These are phyloP conservation scores for Noctua comes DNA, from an alignment of 2,888 invertebrate species.

Conservation along the genomic window DNA sequence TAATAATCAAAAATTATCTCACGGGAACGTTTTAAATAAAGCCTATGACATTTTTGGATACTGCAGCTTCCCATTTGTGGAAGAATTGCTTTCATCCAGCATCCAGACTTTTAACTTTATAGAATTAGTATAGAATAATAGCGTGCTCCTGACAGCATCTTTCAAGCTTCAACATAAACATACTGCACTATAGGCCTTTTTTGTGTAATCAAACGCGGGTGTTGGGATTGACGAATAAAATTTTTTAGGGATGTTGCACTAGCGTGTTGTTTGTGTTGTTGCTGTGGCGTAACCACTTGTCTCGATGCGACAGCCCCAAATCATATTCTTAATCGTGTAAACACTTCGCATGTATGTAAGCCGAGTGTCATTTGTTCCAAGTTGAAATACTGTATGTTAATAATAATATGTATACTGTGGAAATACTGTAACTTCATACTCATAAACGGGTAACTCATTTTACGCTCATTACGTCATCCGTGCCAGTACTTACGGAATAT, in stretches of 20 bases:
- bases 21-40: neutral
- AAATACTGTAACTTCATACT: conserved; percentile 46
- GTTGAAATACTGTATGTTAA: conserved; percentile 1
- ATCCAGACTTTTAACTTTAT: too few relatives aligned
- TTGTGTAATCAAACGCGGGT: too few relatives aligned
- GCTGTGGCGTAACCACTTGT: neutral
- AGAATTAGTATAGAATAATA: too few relatives aligned
- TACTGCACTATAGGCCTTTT: neutral
- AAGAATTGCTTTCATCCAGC: too few relatives aligned
- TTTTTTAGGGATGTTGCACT: too few relatives aligned
- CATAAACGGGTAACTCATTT: conserved; percentile 65
- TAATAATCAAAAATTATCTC: neutral
- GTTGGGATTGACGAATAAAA: too few relatives aligned
- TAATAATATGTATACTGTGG: neutral
- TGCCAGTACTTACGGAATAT: conserved; percentile 51
- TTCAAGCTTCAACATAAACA: neutral
- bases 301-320: neutral
- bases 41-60: neutral
- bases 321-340: neutral
- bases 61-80: neutral
- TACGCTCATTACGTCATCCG: conserved; percentile 63
- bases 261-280: too few relatives aligned
- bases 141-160: neutral
- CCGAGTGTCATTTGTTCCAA: neutral
- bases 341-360: neutral